Evolutionary conservation across 2,888 invertebrate species (phyloP).

Genomic region (Netelia fuscicornis): DNA sequence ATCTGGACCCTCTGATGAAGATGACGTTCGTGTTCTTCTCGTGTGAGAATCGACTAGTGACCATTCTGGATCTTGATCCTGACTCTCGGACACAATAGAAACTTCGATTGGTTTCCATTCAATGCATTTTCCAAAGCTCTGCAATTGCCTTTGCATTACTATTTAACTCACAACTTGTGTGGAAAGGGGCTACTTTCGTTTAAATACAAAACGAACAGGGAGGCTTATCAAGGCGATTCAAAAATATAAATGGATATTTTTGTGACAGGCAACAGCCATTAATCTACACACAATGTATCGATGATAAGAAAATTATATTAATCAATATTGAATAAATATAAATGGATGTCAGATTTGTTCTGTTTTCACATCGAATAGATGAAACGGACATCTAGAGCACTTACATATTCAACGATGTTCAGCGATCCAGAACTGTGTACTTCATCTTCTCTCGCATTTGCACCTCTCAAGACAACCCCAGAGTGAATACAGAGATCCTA

Average conservation of each 20-base stretch:
- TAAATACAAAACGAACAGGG: conserved; percentile 16
- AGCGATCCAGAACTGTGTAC: conserved; percentile 89
- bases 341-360: background rate
- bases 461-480: conserved; percentile 90
- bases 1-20: conserved; percentile 81
- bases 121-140: conserved; percentile 88
- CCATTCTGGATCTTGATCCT: conserved; percentile 92
- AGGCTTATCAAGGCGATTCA: no score
- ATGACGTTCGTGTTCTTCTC: conserved; percentile 87
- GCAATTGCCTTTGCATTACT: conserved; percentile 47
- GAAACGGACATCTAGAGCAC: conserved; percentile 60
- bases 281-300: no score
- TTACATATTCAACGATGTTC: conserved; percentile 88
- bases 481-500: conserved; percentile 93
- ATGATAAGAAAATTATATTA: no score
- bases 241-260: no score
- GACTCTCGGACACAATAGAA: conserved; percentile 91
- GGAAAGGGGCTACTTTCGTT: background rate
- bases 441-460: conserved; percentile 86
- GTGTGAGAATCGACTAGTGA: conserved; percentile 92
- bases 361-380: background rate
- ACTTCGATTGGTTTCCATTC: conserved; percentile 95
- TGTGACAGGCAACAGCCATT: no score
- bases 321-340: background rate
- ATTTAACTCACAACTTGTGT: background rate